Percentiles rank a stretch among this genome's conserved stretches.
Evolutionary conservation across 2,113 vertebrate genomes (phyloP).

Genomic region (Entomyzon cyanotis): DNA sequence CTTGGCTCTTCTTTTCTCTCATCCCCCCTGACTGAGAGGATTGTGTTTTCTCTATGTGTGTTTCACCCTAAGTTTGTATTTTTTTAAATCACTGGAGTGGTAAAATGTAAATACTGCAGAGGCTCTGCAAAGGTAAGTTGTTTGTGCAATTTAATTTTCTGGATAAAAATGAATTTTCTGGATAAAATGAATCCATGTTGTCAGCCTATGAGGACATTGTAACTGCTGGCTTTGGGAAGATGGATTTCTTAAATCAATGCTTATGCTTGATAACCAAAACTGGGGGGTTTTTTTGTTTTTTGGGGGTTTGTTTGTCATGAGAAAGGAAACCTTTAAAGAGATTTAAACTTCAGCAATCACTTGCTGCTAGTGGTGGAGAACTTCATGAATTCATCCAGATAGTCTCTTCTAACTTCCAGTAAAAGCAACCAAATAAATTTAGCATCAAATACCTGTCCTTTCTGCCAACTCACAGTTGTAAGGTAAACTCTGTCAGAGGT

Average conservation of each 20-base stretch:
- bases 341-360: not conserved
- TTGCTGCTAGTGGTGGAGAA: not conserved
- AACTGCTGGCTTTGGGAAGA: not conserved
- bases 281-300: too few relatives aligned
- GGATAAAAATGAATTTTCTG: not conserved
- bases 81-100: not conserved
- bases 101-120: not conserved
- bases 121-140: conserved; percentile 28
- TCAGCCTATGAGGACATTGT: not conserved
- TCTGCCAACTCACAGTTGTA: not conserved
- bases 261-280: not conserved
- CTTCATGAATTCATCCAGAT: not conserved
- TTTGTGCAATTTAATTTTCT: not conserved
- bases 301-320: not conserved
- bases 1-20: not conserved
- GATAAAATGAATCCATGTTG: conserved; percentile 1
- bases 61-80: not conserved
- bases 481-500: not conserved
- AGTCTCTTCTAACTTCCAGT: not conserved
- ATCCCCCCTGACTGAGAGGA: not conserved
- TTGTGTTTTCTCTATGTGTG: not conserved
- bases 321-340: not conserved
- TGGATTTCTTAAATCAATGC: not conserved
- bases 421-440: not conserved
- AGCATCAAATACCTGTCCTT: not conserved